Conservation (phyloP, 2,888 invertebrate genomes). For the Timema cristinae region DNA sequence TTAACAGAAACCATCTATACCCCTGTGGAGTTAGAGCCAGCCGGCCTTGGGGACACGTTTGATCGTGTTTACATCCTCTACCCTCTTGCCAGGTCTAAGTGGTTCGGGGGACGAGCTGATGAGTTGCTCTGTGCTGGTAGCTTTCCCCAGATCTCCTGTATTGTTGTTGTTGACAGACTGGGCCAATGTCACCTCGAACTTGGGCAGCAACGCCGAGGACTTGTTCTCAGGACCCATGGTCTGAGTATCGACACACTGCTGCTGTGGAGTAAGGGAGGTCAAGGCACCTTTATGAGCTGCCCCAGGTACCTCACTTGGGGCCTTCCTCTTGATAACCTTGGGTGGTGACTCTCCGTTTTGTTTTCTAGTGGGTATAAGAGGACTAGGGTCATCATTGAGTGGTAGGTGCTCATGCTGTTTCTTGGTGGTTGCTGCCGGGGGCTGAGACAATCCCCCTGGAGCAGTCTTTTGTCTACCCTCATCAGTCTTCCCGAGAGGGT, state of each 20-base stretch:
- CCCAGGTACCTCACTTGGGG: conserved; percentile 26
- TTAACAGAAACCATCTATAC: too few relatives aligned
- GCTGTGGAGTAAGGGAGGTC: conserved; percentile 19
- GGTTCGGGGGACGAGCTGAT: conserved; percentile 48
- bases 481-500: neutral
- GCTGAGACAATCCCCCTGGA: neutral
- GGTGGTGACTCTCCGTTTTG: conserved; percentile 49
- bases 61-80: conserved; percentile 54
- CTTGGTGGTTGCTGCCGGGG: conserved; percentile 42
- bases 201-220: conserved; percentile 19
- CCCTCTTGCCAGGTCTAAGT: conserved; percentile 46
- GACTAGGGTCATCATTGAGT: conserved; percentile 31
- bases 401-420: conserved; percentile 16
- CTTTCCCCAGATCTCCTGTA: conserved; percentile 39
- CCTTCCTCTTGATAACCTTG: conserved; percentile 50
- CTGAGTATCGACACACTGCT: neutral
- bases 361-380: conserved; percentile 44
- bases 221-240: neutral
- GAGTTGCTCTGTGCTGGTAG: conserved; percentile 52
- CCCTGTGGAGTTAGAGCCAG: conserved; percentile 50
- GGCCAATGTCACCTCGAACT: conserved; percentile 26
- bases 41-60: conserved; percentile 57
- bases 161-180: conserved; percentile 29
- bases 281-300: conserved; percentile 18
- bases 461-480: neutral